A percentile compares a stretch with the other conserved stretches of the same genome.
Conservation (phyloP, 2,113 vertebrate species). For the Osmerus mordax region DNA sequence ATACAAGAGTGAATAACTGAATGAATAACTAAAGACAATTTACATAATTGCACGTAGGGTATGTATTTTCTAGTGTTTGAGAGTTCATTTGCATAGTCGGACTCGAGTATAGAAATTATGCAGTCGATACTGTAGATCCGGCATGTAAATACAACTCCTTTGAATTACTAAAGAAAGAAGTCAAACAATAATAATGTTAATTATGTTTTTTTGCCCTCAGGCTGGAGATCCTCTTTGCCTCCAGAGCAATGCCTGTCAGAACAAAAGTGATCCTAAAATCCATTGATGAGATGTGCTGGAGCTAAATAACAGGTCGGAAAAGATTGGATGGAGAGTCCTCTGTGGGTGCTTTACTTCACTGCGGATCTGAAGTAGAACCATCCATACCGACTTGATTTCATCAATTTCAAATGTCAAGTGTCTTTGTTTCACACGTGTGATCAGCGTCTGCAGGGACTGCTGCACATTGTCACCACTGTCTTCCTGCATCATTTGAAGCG, state of each 20-base stretch:
- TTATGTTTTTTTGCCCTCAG: slow-evolving; percentile 64
- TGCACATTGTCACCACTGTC: slow-evolving; percentile 50
- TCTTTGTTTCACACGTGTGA: slow-evolving; percentile 52
- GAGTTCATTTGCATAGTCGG: slow-evolving; percentile 70
- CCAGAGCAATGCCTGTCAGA: slow-evolving; percentile 53
- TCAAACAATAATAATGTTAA: slow-evolving; percentile 73
- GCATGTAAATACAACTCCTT: slow-evolving; percentile 74
- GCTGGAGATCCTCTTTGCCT: slow-evolving; percentile 55
- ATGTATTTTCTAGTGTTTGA: slow-evolving; percentile 68
- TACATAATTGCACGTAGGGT: slow-evolving; percentile 74
- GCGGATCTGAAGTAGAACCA: slow-evolving; percentile 46
- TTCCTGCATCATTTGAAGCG: slow-evolving; percentile 55
- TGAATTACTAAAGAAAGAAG: slow-evolving; percentile 59
- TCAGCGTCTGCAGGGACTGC: slow-evolving; percentile 47
- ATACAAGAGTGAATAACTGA: slow-evolving; percentile 71
- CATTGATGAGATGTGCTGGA: slow-evolving; percentile 53
- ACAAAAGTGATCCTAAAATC: slow-evolving; percentile 47
- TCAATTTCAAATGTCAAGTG: slow-evolving; percentile 52
- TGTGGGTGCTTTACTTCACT: slow-evolving; percentile 28
- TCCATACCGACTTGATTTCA: slow-evolving; percentile 37
- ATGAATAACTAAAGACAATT: slow-evolving; percentile 74
- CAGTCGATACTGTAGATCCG: slow-evolving; percentile 67
- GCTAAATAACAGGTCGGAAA: slow-evolving; percentile 48
- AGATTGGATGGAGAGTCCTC: slow-evolving; percentile 26
- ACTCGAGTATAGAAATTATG: slow-evolving; percentile 70